These are phyloP conservation scores for Drosophila emarginata DNA, from an alignment of 2,888 invertebrate genomes.

Conservation along the genomic window DNA sequence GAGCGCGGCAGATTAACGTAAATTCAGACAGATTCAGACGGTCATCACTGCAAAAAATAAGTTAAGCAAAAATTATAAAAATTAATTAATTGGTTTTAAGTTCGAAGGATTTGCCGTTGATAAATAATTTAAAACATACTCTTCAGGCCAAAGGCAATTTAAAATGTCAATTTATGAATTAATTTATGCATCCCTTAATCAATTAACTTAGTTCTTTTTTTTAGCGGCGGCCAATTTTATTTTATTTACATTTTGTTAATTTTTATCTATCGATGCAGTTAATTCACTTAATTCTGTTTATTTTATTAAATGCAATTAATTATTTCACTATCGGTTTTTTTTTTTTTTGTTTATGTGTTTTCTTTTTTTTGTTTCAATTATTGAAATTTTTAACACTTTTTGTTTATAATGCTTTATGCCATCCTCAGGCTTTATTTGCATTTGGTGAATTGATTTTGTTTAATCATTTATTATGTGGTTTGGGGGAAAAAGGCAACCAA, in stretches of 20 bases:
- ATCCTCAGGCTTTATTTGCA: neutral
- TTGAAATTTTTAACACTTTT: constrained; percentile 23
- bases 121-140: constrained; percentile 44
- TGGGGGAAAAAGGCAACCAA: neutral
- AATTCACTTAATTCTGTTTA: constrained; percentile 44
- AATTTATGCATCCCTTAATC: constrained; percentile 42
- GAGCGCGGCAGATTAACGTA: constrained; percentile 90
- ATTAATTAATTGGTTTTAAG: neutral
- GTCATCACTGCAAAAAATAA: constrained; percentile 86
- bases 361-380: constrained; percentile 8
- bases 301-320: constrained; percentile 27
- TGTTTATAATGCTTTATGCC: constrained; percentile 16
- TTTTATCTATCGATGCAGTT: constrained; percentile 9
- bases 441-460: constrained; percentile 4
- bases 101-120: constrained; percentile 32
- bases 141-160: constrained; percentile 34
- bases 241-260: constrained; percentile 6
- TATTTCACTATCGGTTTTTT: neutral
- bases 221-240: neutral
- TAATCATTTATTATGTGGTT: constrained; percentile 4
- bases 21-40: constrained; percentile 90
- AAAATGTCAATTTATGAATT: constrained; percentile 64
- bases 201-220: constrained; percentile 7
- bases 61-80: neutral
- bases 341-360: constrained; percentile 8